These are phyloP conservation scores for Hoplostethus atlanticus DNA, from an alignment of 2,797 vertebrate species.

Conservation along the genomic window DNA sequence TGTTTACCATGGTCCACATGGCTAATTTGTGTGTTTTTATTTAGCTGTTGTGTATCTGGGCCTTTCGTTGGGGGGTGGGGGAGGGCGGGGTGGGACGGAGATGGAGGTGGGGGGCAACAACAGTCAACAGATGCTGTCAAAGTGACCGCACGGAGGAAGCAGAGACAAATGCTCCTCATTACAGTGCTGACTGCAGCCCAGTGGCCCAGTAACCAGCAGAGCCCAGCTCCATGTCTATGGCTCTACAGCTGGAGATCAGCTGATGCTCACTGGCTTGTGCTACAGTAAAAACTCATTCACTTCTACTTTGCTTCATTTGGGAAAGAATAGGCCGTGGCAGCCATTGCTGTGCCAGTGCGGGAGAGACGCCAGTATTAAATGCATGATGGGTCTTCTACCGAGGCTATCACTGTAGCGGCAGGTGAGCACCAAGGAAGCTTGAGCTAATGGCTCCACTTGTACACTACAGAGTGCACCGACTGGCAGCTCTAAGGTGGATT, in stretches of 20 bases:
- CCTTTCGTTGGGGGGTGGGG: slow-evolving; percentile 54
- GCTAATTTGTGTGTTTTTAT: slow-evolving; percentile 82
- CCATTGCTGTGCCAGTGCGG: slow-evolving; percentile 45
- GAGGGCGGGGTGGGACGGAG: slow-evolving; percentile 1
- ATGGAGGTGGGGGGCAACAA: slow-evolving; percentile 40
- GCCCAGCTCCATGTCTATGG: slow-evolving; percentile 59
- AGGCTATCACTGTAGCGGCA: slow-evolving; percentile 16
- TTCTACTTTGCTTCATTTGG: slow-evolving; percentile 37
- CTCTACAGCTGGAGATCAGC: slow-evolving; percentile 71
- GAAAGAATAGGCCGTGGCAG: slow-evolving; percentile 46
- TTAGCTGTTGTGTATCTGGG: slow-evolving; percentile 75
- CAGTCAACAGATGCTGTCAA: slow-evolving; percentile 77
- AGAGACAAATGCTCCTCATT: slow-evolving; percentile 79
- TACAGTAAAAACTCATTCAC: slow-evolving; percentile 53
- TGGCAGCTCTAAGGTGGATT: slow-evolving; percentile 34
- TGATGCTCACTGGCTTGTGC: slow-evolving; percentile 65
- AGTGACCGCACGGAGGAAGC: slow-evolving; percentile 78
- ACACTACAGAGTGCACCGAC: slow-evolving; percentile 27
- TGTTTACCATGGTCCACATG: slow-evolving; percentile 73
- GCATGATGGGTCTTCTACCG: slow-evolving; percentile 9
- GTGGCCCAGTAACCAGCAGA: slow-evolving; percentile 70
- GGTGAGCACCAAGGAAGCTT: slow-evolving; percentile 28
- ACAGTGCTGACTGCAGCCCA: slow-evolving; percentile 66
- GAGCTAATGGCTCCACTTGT: slow-evolving; percentile 9
- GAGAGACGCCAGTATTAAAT: slow-evolving; percentile 26